phyloP scores from a whole-genome alignment of 53 echinoderm and acorn worm genomes.

The Holothuria leucospilota region DNA sequence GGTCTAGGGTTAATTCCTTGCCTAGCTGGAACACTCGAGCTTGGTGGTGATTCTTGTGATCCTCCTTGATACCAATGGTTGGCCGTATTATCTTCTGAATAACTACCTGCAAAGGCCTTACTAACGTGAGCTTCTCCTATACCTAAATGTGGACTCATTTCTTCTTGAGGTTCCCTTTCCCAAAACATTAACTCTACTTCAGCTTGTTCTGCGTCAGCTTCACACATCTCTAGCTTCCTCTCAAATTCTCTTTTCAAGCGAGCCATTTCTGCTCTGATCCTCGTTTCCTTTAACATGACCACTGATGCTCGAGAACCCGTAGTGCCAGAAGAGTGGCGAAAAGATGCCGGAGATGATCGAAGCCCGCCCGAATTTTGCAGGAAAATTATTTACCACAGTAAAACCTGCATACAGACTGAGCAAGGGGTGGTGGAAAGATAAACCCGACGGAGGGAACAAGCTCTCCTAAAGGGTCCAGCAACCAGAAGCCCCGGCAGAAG shows the following conservation, averaged over 20 bases:
- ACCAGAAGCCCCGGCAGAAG: too few species aligned
- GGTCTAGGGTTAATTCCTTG: too few species aligned
- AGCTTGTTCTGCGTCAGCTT: constrained; percentile 18
- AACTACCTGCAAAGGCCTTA: background rate
- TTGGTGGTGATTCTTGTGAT: too few species aligned
- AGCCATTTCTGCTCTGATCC: background rate
- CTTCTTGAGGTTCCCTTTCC: background rate
- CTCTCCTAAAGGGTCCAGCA: too few species aligned
- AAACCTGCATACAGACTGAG: too few species aligned
- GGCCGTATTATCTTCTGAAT: too few species aligned
- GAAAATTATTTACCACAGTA: too few species aligned
- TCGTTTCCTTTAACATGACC: background rate
- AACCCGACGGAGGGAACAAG: too few species aligned
- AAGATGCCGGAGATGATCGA: constrained; percentile 9
- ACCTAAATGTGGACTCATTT: background rate
- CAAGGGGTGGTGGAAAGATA: too few species aligned
- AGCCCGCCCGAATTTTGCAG: too few species aligned
- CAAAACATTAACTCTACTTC: background rate
- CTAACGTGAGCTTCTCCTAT: background rate
- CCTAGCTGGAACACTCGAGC: too few species aligned
- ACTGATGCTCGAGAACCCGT: background rate
- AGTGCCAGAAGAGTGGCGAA: background rate
- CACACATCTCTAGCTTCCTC: background rate
- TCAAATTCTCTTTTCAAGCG: constrained; percentile 4
- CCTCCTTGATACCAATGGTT: too few species aligned